These are phyloP conservation scores for Liparis tanakae DNA, from an alignment of 2,797 vertebrate genomes.

Conservation along the genomic window DNA sequence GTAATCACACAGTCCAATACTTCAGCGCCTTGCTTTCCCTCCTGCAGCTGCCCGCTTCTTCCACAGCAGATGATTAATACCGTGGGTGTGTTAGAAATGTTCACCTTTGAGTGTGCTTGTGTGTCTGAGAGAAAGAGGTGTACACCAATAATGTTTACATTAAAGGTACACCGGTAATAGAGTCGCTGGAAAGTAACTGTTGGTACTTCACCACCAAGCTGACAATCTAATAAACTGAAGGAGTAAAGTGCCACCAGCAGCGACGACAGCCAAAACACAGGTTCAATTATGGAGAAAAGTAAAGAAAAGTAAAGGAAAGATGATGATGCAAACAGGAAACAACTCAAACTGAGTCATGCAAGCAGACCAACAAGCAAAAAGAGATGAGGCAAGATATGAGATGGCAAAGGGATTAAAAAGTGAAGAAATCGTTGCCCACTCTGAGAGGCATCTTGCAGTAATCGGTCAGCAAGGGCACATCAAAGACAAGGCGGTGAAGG, in stretches of 20 bases:
- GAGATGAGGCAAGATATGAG: constrained; percentile 1
- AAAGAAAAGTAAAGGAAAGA: not conserved
- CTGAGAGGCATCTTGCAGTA: constrained; percentile 99
- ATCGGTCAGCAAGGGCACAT: constrained; percentile 95
- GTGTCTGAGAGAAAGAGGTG: constrained; percentile 8
- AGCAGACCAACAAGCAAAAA: not conserved
- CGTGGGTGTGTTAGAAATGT: constrained; percentile 22
- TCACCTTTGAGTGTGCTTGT: constrained; percentile 4
- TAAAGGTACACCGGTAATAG: constrained; percentile 8
- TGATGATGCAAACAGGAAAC: not conserved
- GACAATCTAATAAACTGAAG: constrained; percentile 21
- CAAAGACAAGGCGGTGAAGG: constrained; percentile 94
- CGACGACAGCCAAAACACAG: not conserved
- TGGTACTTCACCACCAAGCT: not conserved
- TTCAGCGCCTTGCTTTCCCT: constrained; percentile 46
- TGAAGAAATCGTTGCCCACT: constrained; percentile 79
- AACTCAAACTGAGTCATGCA: constrained; percentile 10
- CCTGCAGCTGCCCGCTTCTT: constrained; percentile 23
- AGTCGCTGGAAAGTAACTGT: constrained; percentile 21
- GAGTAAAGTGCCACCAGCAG: not conserved
- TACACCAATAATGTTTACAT: constrained; percentile 14
- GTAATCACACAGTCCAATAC: constrained; percentile 59
- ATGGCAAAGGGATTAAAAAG: constrained; percentile 27
- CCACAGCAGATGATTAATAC: constrained; percentile 50
- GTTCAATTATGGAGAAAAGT: not conserved